A percentile compares a stretch with the other conserved stretches of the same genome.
Evolutionary conservation across 1,140 invertebrate species (phyloP).

Genomic region (Drosophila parvula): DNA sequence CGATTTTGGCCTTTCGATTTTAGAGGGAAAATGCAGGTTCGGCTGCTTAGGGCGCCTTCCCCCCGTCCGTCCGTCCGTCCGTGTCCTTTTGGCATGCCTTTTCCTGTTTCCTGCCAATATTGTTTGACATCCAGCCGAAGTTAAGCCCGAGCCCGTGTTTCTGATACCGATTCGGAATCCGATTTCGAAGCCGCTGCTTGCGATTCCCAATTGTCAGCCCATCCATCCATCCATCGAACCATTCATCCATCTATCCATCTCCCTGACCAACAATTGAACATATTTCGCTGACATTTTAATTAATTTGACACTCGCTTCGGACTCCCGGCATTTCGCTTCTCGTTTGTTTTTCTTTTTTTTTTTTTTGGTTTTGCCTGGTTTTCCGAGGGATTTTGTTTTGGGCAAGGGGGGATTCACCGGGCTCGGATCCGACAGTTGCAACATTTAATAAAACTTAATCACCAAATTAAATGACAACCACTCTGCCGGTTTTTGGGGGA

Average conservation of each 20-base stretch:
- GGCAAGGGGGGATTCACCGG: constrained; percentile 47
- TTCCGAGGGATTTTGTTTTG: constrained; percentile 13
- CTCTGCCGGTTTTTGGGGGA: neutral
- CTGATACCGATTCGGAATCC: constrained; percentile 21
- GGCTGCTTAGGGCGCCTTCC: constrained; percentile 44
- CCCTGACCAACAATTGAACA: constrained; percentile 75
- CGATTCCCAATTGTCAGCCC: constrained; percentile 32
- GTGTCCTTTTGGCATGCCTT: constrained; percentile 6
- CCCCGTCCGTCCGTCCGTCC: too few species aligned
- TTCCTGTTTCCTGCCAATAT: constrained; percentile 61
- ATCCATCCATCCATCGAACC: constrained; percentile 10
- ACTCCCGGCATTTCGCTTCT: constrained; percentile 14
- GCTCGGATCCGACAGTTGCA: constrained; percentile 32
- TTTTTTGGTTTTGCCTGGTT: too few species aligned
- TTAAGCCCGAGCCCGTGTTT: constrained; percentile 21
- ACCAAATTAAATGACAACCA: constrained; percentile 50
- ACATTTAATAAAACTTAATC: constrained; percentile 72
- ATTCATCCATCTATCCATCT: constrained; percentile 62
- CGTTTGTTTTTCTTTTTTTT: constrained; percentile 1
- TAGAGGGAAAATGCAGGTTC: constrained; percentile 14
- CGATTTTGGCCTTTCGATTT: constrained; percentile 13
- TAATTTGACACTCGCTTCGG: constrained; percentile 77
- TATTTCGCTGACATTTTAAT: constrained; percentile 84
- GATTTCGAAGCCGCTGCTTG: constrained; percentile 19
- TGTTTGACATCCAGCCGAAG: constrained; percentile 61